These are phyloP conservation scores for Setipinna tenuifilis DNA, from an alignment of 2,797 vertebrate species.

Conservation along the genomic window DNA sequence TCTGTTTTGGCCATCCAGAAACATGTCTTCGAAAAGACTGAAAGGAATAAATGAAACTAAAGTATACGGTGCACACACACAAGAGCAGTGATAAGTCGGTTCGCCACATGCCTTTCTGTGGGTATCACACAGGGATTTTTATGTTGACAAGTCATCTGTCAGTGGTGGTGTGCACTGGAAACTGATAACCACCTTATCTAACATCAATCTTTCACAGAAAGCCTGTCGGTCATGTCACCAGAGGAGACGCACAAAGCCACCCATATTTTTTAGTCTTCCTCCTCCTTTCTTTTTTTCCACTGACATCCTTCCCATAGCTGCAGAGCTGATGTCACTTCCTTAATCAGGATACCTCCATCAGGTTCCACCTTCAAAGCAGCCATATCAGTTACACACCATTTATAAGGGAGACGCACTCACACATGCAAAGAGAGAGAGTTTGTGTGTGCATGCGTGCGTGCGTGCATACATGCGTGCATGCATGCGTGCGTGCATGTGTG, in stretches of 20 bases:
- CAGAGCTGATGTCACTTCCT: background rate
- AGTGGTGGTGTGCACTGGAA: background rate
- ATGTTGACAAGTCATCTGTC: background rate
- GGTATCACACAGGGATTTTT: background rate
- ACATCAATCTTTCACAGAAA: background rate
- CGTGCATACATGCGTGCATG: too few relatives aligned
- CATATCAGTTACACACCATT: background rate
- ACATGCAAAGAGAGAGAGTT: background rate
- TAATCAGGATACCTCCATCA: constrained; percentile 10
- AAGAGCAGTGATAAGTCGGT: background rate
- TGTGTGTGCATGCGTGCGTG: too few relatives aligned
- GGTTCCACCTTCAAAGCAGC: constrained; percentile 32
- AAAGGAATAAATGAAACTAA: too few relatives aligned
- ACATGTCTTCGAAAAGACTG: too few relatives aligned
- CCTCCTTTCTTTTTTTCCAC: background rate
- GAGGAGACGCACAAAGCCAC: background rate
- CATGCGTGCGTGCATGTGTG: too few relatives aligned
- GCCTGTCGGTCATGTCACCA: background rate
- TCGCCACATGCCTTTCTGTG: background rate
- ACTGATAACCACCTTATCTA: background rate
- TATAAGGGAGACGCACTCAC: background rate
- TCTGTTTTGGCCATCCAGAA: too few relatives aligned
- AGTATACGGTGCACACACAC: too few relatives aligned
- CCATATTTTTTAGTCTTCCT: background rate
- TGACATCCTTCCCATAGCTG: background rate